A percentile compares a stretch with the other conserved stretches of the same genome.
phyloP scores from a whole-genome alignment of 2,888 invertebrate genomes.

The Chymomyza procnemis region DNA sequence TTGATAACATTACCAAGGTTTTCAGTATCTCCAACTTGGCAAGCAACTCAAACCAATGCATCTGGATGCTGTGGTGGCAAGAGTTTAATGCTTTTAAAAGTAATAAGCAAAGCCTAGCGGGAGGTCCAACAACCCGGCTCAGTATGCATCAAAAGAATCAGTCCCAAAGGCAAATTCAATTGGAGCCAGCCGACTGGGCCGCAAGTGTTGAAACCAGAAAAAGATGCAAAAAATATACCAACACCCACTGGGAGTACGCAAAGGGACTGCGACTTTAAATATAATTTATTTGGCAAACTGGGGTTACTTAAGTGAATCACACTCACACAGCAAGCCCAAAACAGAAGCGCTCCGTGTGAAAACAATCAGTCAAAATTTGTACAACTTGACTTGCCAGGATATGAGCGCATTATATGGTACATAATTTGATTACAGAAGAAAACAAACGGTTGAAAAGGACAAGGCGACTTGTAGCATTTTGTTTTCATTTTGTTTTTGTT shows the following conservation, averaged over 20 bases:
- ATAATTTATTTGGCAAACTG: constrained; percentile 62
- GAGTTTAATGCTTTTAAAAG: constrained; percentile 61
- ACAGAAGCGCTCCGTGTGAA: constrained; percentile 41
- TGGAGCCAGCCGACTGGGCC: constrained; percentile 48
- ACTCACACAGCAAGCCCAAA: not conserved
- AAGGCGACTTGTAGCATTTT: constrained; percentile 44
- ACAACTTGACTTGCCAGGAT: constrained; percentile 61
- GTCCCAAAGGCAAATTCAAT: constrained; percentile 53
- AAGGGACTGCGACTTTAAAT: constrained; percentile 56
- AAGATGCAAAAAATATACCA: constrained; percentile 7
- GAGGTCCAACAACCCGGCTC: constrained; percentile 43
- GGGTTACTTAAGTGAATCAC: constrained; percentile 64
- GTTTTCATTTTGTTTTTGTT: constrained; percentile 44
- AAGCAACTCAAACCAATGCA: constrained; percentile 17
- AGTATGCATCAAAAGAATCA: constrained; percentile 31
- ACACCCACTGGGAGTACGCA: constrained; percentile 57
- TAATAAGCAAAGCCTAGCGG: constrained; percentile 67
- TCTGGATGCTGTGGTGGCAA: constrained; percentile 7
- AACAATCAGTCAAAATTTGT: constrained; percentile 71
- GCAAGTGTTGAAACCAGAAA: constrained; percentile 56
- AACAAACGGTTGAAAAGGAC: constrained; percentile 16
- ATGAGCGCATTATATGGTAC: constrained; percentile 54
- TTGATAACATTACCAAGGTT: constrained; percentile 38
- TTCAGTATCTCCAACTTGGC: not conserved
- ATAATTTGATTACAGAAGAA: constrained; percentile 69